Evolutionary conservation across 1,140 invertebrate species (phyloP), one percentile per base, ranked within the genome.

Genomic region (Meloidogyne hapla): DNA sequence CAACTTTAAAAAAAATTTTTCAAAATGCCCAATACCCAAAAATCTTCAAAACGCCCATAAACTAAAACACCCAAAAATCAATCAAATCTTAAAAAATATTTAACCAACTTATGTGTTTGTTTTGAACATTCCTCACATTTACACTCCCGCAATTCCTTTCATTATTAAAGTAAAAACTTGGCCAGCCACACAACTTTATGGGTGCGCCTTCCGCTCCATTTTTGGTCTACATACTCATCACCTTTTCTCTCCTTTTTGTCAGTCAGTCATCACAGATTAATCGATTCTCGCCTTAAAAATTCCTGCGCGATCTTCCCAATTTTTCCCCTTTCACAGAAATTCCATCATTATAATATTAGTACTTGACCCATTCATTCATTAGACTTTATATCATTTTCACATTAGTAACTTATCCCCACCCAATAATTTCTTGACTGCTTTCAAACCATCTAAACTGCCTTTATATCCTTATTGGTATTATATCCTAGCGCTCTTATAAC

Each of bases 361-460:
- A 42, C n/a, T 25, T 28, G 33, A 26, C 48, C 62, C 33, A 45
- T 73, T 73, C 26, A 15, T 23, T 63, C 70, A n/a, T 63, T 61
- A 26, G n/a, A 21, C n/a, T 21, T 66, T 62, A 62, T 48, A 33
- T 73, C 28, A 15, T 45, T 21, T 56, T n/a, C 48, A 33, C 9
- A 56, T 48, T 48, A 13, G 26, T 73, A 0, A 3, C 8, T 6
- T 21, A 23, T 1, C 23, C 13, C n/a, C 9, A 10, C 6, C n/a
- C n/a, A n/a, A n/a, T n/a, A n/a, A n/a, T n/a, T n/a, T n/a, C n/a
- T n/a, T n/a, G n/a, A n/a, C n/a, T n/a, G n/a, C n/a, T n/a, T n/a
- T n/a, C n/a, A n/a, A n/a, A n/a, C n/a, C n/a, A 33, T 33, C 33
- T 33, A 8, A 33, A 33, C 33, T 33, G 33, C 4, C 33, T 33